Base-by-base conservation (phyloP, 2,113 vertebrate genomes). In the Nothobranchius furzeri region DNA sequence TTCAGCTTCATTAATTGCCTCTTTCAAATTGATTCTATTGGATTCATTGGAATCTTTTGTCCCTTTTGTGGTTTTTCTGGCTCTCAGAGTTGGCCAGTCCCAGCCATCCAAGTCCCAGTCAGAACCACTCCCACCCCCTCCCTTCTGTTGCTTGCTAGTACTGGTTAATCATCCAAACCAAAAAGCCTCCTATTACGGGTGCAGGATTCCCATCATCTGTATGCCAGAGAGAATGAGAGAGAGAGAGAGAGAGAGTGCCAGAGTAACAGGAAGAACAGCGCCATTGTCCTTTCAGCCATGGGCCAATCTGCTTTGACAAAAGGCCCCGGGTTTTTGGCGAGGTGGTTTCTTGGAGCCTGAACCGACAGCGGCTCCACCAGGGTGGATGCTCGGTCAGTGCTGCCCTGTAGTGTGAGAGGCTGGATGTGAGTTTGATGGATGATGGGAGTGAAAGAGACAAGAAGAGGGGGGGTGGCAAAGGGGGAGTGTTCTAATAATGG, bases 81-180 rank as follows among this genome's bases (percentile, higher is more conserved):
- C 65, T 81, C 50, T 49, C 56, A 63, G 53, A 65, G 46, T 78
- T 51, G 64, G 35, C 30, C 75, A 64, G 61, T 59, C 35, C 12
- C 49, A 58, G 58, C 63, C 74, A 64, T 48, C 60, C 15, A 65
- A 49, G 57, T 61, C 61, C 64, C 53, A 43, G 24, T 54, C 64
- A 62, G 46, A 9, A 40, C 48, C 63, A 48, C 25, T 63, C 68
- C 72, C 61, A 65, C 54, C 66, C 53, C 64, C 72, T 65, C 45
- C 42, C 62, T 60, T 30, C 46, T 57, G 63, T 73, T 70, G 43
- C 79, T 65, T 90, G 88, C 89, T 89, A 87, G 81, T 78, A 73
- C 73, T 85, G 69, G 70, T 91, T 90, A 92, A 92, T 91, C 79
- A 90, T 68, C 84, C 75, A 69, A 85, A 85, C 84, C 76, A 83